Percentiles rank a stretch among this genome's conserved stretches.
Evolutionary conservation across 2,888 invertebrate species (phyloP).

Genomic region (Odiellus spinosus): DNA sequence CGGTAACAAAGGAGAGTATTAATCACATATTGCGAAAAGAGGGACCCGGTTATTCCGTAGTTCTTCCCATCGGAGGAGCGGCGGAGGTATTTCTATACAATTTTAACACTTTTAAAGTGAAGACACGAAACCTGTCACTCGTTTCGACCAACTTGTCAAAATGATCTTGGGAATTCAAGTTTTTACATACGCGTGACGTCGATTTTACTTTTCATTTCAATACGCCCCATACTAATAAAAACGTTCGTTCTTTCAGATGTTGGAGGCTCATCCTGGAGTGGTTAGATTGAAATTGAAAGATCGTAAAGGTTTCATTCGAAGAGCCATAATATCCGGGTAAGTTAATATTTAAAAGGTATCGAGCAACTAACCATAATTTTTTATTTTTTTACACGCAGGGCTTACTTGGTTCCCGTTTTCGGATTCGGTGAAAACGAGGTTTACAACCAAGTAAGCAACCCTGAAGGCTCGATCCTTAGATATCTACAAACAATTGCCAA

Average conservation of each 20-base stretch:
- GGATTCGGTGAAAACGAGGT: constrained; percentile 79
- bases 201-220: no score
- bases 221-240: no score
- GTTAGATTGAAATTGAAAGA: constrained; percentile 55
- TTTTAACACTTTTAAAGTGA: no score
- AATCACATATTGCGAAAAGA: constrained; percentile 31
- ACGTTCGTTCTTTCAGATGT: no score
- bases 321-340: constrained; percentile 58
- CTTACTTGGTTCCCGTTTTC: constrained; percentile 57
- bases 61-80: constrained; percentile 74
- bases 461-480: constrained; percentile 49
- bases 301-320: constrained; percentile 58
- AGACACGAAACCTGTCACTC: no score
- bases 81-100: constrained; percentile 70
- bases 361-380: no score
- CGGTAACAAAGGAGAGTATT: constrained; percentile 44
- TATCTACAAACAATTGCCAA: constrained; percentile 52
- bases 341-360: no score
- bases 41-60: constrained; percentile 42
- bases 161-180: no score
- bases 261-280: constrained; percentile 60
- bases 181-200: no score
- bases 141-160: no score
- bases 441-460: constrained; percentile 50
- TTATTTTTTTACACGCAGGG: not conserved